Evolutionary conservation across 1,140 invertebrate genomes (phyloP).

Genomic region (Trypoxylus dichotomus): DNA sequence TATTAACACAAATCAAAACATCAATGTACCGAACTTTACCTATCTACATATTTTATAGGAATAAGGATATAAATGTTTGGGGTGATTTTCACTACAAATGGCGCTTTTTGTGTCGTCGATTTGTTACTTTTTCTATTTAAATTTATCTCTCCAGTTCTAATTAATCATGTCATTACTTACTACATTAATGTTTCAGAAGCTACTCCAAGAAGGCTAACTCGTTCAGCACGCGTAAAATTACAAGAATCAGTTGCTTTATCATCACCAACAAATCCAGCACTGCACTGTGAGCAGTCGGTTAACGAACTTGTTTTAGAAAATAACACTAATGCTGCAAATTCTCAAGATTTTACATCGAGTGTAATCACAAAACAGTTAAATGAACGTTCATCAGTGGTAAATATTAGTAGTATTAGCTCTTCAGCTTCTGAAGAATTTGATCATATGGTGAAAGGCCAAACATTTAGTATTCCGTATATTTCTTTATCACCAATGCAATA

Average conservation of each 20-base stretch:
- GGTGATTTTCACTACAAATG: too few species aligned
- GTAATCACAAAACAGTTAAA: background rate
- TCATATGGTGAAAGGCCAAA: background rate
- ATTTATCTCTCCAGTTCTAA: too few species aligned
- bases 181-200: background rate
- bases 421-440: background rate
- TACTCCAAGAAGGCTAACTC: background rate
- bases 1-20: too few species aligned
- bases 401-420: background rate
- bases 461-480: background rate
- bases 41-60: too few species aligned
- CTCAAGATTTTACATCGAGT: background rate
- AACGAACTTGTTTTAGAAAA: background rate
- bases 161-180: too few species aligned
- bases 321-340: background rate
- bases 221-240: background rate
- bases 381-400: background rate
- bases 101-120: too few species aligned
- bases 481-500: background rate
- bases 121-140: too few species aligned
- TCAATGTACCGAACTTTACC: too few species aligned
- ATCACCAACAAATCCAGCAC: background rate
- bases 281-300: background rate
- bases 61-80: too few species aligned
- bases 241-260: background rate